Conservation (phyloP, 2,797 vertebrate genomes). For the Clarias fuscus region DNA sequence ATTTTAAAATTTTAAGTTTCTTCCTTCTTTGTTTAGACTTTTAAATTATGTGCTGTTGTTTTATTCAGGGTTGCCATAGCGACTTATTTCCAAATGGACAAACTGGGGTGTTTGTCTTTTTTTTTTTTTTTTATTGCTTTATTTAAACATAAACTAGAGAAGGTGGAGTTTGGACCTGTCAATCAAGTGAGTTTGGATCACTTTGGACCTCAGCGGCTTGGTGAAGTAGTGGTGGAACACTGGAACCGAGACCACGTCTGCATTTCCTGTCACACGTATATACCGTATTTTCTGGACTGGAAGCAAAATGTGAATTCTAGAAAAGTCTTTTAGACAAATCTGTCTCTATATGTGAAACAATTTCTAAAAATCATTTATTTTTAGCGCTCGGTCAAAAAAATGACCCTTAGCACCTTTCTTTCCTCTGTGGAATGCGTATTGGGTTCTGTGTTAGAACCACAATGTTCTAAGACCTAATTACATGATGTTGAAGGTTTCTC, state of each 20-base stretch:
- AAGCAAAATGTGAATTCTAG: not conserved
- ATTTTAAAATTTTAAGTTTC: not conserved
- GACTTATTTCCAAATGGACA: not conserved
- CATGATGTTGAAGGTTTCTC: not conserved
- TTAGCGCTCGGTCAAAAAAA: no score
- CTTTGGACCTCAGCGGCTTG: not conserved
- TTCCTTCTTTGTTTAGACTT: not conserved
- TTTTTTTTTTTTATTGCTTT: not conserved
- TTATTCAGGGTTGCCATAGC: constrained; percentile 1
- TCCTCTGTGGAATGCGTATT: not conserved
- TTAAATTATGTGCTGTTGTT: not conserved
- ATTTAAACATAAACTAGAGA: not conserved
- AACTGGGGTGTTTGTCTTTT: not conserved
- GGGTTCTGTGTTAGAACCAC: not conserved
- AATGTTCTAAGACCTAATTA: not conserved
- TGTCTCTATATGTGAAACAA: not conserved
- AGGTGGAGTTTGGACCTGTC: constrained; percentile 1
- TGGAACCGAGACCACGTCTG: constrained; percentile 8
- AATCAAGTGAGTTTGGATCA: not conserved
- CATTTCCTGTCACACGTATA: not conserved
- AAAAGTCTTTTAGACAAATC: not conserved
- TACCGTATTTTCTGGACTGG: constrained; percentile 15
- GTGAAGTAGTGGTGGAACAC: not conserved
- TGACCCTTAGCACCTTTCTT: not conserved
- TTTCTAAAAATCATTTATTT: not conserved